Conservation (phyloP, 2,797 vertebrate species). For the Cottoperca gobio region DNA sequence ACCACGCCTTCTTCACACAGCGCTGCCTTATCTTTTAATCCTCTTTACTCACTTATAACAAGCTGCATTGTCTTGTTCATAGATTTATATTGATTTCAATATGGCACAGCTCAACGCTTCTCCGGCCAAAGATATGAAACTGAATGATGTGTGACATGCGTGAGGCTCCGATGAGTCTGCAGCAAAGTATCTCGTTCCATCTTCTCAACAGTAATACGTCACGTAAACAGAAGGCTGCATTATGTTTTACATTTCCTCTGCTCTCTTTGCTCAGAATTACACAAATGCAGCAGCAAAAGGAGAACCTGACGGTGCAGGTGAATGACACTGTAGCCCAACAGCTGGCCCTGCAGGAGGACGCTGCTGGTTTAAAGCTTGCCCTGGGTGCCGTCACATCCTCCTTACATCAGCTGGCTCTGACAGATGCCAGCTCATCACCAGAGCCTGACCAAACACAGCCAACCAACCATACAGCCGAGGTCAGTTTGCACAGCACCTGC, state of each 20-base stretch:
- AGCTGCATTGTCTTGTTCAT: slow-evolving; percentile 2
- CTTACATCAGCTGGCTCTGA: slow-evolving; percentile 72
- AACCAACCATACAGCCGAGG: slow-evolving; percentile 63
- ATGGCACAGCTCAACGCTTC: not conserved
- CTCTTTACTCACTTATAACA: slow-evolving; percentile 7
- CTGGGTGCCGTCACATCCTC: slow-evolving; percentile 71
- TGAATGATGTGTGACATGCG: not conserved
- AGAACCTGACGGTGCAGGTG: slow-evolving; percentile 79
- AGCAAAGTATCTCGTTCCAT: slow-evolving; percentile 2
- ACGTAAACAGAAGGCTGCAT: not conserved
- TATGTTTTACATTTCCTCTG: not conserved
- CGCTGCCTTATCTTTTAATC: slow-evolving; percentile 9
- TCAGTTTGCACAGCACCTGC: slow-evolving; percentile 51
- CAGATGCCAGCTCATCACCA: slow-evolving; percentile 42
- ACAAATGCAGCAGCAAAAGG: slow-evolving; percentile 81
- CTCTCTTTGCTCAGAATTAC: slow-evolving; percentile 79
- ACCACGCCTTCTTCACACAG: slow-evolving; percentile 18
- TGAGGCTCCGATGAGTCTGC: slow-evolving; percentile 4
- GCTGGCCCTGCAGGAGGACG: slow-evolving; percentile 59
- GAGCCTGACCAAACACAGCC: slow-evolving; percentile 41
- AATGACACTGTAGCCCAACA: slow-evolving; percentile 70
- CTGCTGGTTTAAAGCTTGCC: slow-evolving; percentile 46
- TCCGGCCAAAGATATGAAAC: not conserved
- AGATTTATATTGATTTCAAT: slow-evolving; percentile 23
- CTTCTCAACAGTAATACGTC: not conserved